Conservation (phyloP, 23 tunicate genomes). For the Ciona savignyi region DNA sequence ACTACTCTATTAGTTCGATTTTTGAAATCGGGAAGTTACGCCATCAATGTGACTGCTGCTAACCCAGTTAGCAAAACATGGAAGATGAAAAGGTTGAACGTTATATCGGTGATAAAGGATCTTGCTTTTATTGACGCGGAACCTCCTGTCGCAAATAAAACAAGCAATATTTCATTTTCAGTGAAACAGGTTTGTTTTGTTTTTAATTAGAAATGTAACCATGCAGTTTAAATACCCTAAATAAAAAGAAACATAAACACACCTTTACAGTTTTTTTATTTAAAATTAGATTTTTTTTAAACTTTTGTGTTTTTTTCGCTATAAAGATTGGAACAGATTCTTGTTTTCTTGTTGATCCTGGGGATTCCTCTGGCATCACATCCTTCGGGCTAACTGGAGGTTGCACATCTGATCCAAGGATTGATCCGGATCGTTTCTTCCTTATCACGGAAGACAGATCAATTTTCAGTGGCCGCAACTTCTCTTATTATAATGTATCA, state of each 20-base stretch:
- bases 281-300: too few relatives aligned
- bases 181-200: constrained; percentile 65
- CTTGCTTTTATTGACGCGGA: constrained; percentile 17
- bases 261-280: too few relatives aligned
- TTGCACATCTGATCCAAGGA: not conserved
- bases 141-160: constrained; percentile 54
- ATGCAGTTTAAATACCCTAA: too few relatives aligned
- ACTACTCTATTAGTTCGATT: constrained; percentile 15
- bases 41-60: constrained; percentile 2
- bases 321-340: constrained; percentile 49
- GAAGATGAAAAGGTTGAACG: not conserved
- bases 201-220: too few relatives aligned
- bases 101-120: constrained; percentile 14
- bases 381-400: constrained; percentile 19
- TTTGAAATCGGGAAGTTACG: constrained; percentile 2
- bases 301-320: too few relatives aligned
- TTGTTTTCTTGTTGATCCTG: constrained; percentile 39
- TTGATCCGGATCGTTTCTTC: constrained; percentile 5
- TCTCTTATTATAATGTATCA: constrained; percentile 5
- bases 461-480: not conserved
- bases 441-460: constrained; percentile 11
- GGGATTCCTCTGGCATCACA: constrained; percentile 20
- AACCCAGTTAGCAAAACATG: constrained; percentile 18
- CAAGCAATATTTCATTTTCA: constrained; percentile 34
- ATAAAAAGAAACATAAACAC: too few relatives aligned